Evolutionary conservation across 1,140 invertebrate genomes (phyloP), one percentile per base, ranked within the genome.

Genomic region (Hylyphantes graminicola): DNA sequence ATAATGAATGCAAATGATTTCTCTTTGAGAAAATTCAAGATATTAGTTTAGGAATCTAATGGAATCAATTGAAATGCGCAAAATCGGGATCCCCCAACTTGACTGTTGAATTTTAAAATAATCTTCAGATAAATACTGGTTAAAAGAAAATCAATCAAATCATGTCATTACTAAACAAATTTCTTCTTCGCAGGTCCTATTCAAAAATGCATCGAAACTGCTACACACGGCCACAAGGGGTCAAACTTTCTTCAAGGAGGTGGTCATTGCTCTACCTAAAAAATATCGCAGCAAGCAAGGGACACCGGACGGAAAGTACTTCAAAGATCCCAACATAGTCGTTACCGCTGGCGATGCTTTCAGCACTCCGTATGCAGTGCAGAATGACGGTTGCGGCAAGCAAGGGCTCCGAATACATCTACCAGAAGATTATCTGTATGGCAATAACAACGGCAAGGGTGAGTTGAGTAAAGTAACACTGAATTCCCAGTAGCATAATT

Each of bases 401-500:
- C 89, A 89, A 6, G 93, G 93, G 3, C 92, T 93, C 88, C 92
- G 92, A 86, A 92, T 93, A 15, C 92, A 91, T 86, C 68, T 93
- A 7, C 90, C 90, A 72, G 91, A 91, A 48, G 86, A 88, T 21
- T 90, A 89, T 84, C 87, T 90, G 53, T 64, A 35, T 48, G 59
- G 15, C 12, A 67, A 59, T 13, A 17, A 35, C 8, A 48, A 19
- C 51, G 11, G 35, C 17, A 50, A 83, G 63, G 80, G 68, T 70
- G 12, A 11, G 15, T 19, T 19, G 17, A 6, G 35, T 75, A 75
- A 35, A 35, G 35, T 35, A 35, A 35, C 35, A 35, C 5, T 35
- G 5, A 65, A 17, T 63, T 64, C 13, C 3, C 9, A 64, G 2
- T 64, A 64, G 61, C 15, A 3, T 35, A 35, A 35, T 35, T 19